Percentiles rank a stretch among this genome's conserved stretches.
These are phyloP conservation scores for Dasyurus viverrinus DNA, from an alignment of 2,113 vertebrate species.

Conservation along the genomic window DNA sequence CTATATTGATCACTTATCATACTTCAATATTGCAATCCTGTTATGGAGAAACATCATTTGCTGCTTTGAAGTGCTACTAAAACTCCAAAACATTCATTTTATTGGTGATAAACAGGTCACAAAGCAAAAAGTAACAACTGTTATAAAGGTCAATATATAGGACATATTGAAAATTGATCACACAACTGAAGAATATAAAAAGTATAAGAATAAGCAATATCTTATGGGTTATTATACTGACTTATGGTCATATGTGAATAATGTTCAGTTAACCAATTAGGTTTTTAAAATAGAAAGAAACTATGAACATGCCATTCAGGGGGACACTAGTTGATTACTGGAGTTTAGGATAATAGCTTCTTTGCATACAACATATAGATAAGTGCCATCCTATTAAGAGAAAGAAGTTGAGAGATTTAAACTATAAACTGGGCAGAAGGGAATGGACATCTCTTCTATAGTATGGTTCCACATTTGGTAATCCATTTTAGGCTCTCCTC, in stretches of 20 bases:
- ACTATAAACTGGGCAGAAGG: background rate
- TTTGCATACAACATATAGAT: background rate
- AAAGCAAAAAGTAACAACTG: background rate
- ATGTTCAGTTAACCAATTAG: background rate
- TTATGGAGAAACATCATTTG: background rate
- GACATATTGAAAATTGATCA: background rate
- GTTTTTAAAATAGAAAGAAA: background rate
- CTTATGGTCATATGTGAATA: background rate
- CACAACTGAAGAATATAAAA: too few relatives aligned
- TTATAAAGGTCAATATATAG: background rate
- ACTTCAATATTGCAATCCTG: background rate
- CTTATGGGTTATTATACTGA: background rate
- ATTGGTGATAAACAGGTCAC: background rate
- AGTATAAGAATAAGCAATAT: background rate
- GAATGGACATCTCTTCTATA: background rate
- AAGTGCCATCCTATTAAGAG: too few relatives aligned
- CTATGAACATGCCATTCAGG: background rate
- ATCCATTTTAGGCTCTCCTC: background rate
- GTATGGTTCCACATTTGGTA: background rate
- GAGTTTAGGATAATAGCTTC: background rate
- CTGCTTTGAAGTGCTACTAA: background rate
- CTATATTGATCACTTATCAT: background rate
- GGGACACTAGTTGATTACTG: background rate
- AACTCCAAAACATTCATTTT: background rate
- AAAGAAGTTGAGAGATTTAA: background rate